A percentile compares a stretch with the other conserved stretches of the same genome.
Evolutionary conservation across 1,140 invertebrate species (phyloP).

Genomic region (Proctacanthus coquilletti): DNA sequence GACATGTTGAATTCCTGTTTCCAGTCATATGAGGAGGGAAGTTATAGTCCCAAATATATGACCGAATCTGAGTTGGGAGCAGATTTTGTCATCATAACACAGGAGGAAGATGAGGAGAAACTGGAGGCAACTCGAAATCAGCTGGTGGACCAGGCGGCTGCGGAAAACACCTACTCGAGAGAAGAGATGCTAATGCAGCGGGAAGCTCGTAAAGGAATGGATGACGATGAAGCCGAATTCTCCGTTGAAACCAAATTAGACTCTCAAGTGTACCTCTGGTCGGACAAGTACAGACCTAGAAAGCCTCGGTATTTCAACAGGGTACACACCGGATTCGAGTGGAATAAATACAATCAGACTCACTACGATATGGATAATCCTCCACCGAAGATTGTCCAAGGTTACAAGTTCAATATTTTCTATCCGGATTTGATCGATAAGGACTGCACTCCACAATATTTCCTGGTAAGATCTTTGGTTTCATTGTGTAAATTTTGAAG

Average conservation of each 20-base stretch:
- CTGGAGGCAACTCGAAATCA: slow-evolving; percentile 56
- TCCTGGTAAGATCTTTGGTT: slow-evolving; percentile 58
- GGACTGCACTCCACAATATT: slow-evolving; percentile 84
- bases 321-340: slow-evolving; percentile 93
- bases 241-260: slow-evolving; percentile 78
- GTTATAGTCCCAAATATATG: slow-evolving; percentile 72
- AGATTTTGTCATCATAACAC: slow-evolving; percentile 61
- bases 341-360: slow-evolving; percentile 99
- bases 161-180: slow-evolving; percentile 24
- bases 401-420: slow-evolving; percentile 99
- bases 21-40: slow-evolving; percentile 57
- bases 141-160: slow-evolving; percentile 29
- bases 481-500: too few species aligned
- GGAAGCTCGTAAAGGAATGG: slow-evolving; percentile 81
- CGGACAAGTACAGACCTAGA: slow-evolving; percentile 92
- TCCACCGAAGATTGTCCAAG: slow-evolving; percentile 98
- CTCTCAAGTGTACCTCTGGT: slow-evolving; percentile 85
- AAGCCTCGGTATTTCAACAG: slow-evolving; percentile 98
- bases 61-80: slow-evolving; percentile 56
- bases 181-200: slow-evolving; percentile 48
- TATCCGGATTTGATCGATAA: slow-evolving; percentile 99
- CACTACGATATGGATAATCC: slow-evolving; percentile 99
- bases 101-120: slow-evolving; percentile 49
- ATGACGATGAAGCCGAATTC: slow-evolving; percentile 78
- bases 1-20: slow-evolving; percentile 44